Evolutionary conservation across 2,113 vertebrate species (phyloP).

Genomic region (Polypterus bichir): DNA sequence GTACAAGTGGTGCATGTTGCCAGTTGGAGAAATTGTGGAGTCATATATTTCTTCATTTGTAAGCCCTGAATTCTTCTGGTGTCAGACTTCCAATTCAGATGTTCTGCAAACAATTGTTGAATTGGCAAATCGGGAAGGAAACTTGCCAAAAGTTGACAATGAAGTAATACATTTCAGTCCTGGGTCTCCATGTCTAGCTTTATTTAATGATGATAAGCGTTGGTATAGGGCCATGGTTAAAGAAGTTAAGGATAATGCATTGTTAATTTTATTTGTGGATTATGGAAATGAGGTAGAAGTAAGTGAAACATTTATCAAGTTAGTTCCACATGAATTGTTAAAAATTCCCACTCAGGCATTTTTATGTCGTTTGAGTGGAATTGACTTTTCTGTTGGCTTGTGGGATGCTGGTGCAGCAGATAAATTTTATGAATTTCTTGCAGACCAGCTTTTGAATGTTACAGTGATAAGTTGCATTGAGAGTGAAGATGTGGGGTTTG

Average conservation of each 20-base stretch:
- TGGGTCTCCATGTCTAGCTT: slow-evolving; percentile 60
- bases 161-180: slow-evolving; percentile 21
- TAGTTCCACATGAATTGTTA: slow-evolving; percentile 48
- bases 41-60: slow-evolving; percentile 47
- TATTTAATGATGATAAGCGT: slow-evolving; percentile 52
- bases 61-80: slow-evolving; percentile 72
- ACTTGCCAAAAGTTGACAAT: slow-evolving; percentile 12
- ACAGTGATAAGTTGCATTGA: slow-evolving; percentile 42
- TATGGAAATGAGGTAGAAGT: slow-evolving; percentile 64
- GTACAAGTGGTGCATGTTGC: slow-evolving; percentile 38
- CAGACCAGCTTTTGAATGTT: slow-evolving; percentile 52
- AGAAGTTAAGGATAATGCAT: slow-evolving; percentile 20
- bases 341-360: slow-evolving; percentile 62
- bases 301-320: slow-evolving; percentile 36
- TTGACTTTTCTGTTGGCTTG: slow-evolving; percentile 42
- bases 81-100: slow-evolving; percentile 46
- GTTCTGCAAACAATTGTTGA: slow-evolving; percentile 47
- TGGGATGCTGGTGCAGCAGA: slow-evolving; percentile 55
- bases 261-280: slow-evolving; percentile 66
- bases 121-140: slow-evolving; percentile 40
- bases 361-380: slow-evolving; percentile 67
- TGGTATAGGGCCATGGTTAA: slow-evolving; percentile 68
- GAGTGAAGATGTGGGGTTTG: slow-evolving; percentile 14
- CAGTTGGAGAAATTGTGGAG: slow-evolving; percentile 45
- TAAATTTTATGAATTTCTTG: slow-evolving; percentile 46